These are phyloP conservation scores for Moxostoma hubbsi DNA, from an alignment of 2,797 vertebrate genomes.

Conservation along the genomic window DNA sequence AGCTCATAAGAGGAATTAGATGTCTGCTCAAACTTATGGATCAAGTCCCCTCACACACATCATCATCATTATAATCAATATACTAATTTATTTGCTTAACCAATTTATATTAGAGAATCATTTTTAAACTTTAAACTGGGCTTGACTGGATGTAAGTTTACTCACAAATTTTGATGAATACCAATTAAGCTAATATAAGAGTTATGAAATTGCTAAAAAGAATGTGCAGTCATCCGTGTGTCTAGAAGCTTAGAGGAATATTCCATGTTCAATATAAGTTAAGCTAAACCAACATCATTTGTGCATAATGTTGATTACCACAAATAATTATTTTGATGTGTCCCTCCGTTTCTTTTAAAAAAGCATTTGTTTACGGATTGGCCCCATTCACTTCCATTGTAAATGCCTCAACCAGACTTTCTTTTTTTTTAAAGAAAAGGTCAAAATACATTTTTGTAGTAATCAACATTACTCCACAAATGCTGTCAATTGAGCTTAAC, in stretches of 20 bases:
- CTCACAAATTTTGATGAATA: background rate
- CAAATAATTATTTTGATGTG: too few relatives aligned
- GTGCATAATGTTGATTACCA: too few relatives aligned
- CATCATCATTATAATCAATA: background rate
- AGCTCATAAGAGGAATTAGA: slow-evolving; percentile 7
- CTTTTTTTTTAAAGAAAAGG: too few relatives aligned
- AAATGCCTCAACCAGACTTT: too few relatives aligned
- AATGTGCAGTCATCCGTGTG: slow-evolving; percentile 40
- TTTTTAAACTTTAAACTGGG: background rate
- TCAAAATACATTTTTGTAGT: too few relatives aligned
- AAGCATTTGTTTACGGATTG: too few relatives aligned
- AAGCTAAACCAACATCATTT: too few relatives aligned
- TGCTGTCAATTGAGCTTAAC: too few relatives aligned
- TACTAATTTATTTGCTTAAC: slow-evolving; percentile 8
- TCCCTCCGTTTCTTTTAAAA: too few relatives aligned
- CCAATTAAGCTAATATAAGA: background rate
- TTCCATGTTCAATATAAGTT: too few relatives aligned
- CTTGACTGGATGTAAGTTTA: background rate
- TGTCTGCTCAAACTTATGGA: background rate
- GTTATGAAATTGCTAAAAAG: slow-evolving; percentile 5
- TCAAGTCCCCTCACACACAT: background rate
- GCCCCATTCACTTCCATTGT: too few relatives aligned
- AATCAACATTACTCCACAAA: too few relatives aligned
- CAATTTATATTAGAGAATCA: background rate
- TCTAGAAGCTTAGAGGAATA: background rate